phyloP scores from a whole-genome alignment of 92 coral and sea anemone genomes.

The Siderastrea radians region DNA sequence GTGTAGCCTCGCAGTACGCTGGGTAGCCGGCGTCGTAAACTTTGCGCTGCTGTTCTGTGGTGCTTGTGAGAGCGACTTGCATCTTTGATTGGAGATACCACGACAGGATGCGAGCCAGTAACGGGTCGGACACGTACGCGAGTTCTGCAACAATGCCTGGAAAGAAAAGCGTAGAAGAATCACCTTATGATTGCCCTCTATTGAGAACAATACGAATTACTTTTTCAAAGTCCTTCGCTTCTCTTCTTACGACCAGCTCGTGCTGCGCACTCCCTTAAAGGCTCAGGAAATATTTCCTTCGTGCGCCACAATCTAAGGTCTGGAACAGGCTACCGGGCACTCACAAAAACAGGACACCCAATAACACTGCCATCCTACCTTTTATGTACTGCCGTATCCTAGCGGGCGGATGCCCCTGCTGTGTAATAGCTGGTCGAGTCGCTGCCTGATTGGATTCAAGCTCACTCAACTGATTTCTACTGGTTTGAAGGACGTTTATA shows the following conservation, averaged over 20 bases:
- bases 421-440: constrained; percentile 55
- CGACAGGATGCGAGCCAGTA: constrained; percentile 78
- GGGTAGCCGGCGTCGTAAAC: constrained; percentile 83
- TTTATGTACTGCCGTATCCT: constrained; percentile 87
- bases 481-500: constrained; percentile 28
- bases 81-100: constrained; percentile 88
- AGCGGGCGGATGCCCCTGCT: constrained; percentile 72
- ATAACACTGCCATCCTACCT: constrained; percentile 36
- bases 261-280: too few species aligned
- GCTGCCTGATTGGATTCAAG: constrained; percentile 26
- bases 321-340: too few species aligned
- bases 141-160: constrained; percentile 87
- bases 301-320: too few species aligned
- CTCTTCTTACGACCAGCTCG: too few species aligned
- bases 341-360: too few species aligned
- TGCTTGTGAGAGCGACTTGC: constrained; percentile 79
- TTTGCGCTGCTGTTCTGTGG: constrained; percentile 86
- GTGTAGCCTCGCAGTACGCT: constrained; percentile 91
- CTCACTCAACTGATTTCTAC: constrained; percentile 28
- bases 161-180: not conserved
- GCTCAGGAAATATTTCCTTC: too few species aligned
- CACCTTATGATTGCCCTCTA: not conserved
- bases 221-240: too few species aligned
- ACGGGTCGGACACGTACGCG: constrained; percentile 81
- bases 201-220: not conserved